These are phyloP conservation scores for Halisarca cf. caerulea DNA, from an alignment of 37 sponge, comb jelly and placozoan genomes.

Conservation along the genomic window DNA sequence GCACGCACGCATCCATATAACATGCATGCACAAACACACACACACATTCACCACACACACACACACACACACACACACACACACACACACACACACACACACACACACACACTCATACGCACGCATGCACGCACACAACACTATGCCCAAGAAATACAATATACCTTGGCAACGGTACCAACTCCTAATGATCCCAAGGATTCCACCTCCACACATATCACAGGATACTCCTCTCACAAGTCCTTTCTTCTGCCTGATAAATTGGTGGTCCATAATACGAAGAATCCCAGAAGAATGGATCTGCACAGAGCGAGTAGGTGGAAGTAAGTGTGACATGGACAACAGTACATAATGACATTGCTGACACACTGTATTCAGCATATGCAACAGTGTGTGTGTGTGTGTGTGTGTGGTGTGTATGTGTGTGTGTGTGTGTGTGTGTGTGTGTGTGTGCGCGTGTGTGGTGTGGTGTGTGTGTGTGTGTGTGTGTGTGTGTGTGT, in stretches of 20 bases:
- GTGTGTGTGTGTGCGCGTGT: too few species aligned
- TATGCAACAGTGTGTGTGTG: too few species aligned
- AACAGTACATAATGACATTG: too few species aligned
- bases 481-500: too few species aligned
- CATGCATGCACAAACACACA: neutral
- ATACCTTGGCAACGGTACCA: constrained; percentile 63
- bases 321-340: too few species aligned
- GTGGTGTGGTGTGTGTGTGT: too few species aligned
- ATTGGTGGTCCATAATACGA: constrained; percentile 53
- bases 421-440: too few species aligned
- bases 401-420: too few species aligned
- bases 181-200: constrained; percentile 36
- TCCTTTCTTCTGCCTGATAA: constrained; percentile 37
- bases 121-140: neutral
- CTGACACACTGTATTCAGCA: too few species aligned
- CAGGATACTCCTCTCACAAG: constrained; percentile 30
- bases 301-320: neutral
- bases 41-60: too few species aligned
- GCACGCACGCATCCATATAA: neutral
- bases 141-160: neutral
- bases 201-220: constrained; percentile 55
- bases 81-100: neutral
- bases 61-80: too few species aligned
- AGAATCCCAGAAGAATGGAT: neutral
- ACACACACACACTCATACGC: neutral